These are phyloP conservation scores for Mohoua ochrocephala DNA, from an alignment of 2,113 vertebrate genomes.

Conservation along the genomic window DNA sequence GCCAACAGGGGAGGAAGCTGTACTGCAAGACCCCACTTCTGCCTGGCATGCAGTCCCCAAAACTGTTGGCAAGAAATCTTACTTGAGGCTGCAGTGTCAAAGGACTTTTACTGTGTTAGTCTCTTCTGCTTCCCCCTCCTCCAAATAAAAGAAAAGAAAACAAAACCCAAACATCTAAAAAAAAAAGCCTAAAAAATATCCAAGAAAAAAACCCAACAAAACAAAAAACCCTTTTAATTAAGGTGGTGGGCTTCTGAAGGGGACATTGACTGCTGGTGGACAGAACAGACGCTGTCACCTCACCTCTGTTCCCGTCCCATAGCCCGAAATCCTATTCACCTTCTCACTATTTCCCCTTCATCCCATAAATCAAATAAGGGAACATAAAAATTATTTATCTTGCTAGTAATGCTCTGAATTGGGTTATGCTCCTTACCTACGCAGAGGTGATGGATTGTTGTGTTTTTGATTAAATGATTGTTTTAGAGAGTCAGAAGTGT, in stretches of 20 bases:
- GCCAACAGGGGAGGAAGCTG: not conserved
- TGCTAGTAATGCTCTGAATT: not conserved
- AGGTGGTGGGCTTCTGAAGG: not conserved
- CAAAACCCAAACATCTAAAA: fast-evolving
- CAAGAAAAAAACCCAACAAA: not conserved
- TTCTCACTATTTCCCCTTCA: not conserved
- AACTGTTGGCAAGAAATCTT: not conserved
- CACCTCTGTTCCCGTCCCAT: not conserved
- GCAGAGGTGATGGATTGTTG: not conserved
- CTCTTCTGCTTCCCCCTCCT: not conserved
- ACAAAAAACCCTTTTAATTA: not conserved
- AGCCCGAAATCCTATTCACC: not conserved
- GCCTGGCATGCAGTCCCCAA: not conserved
- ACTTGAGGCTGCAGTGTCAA: not conserved
- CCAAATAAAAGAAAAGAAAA: not conserved
- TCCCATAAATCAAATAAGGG: not conserved
- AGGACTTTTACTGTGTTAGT: not conserved
- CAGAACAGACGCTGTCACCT: not conserved
- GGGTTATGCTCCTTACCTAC: not conserved
- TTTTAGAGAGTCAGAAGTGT: not conserved
- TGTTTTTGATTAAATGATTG: not conserved
- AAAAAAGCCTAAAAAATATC: not conserved
- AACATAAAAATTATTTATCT: not conserved
- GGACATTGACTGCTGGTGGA: not conserved
- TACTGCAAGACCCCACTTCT: not conserved